Evolutionary conservation across 2,113 vertebrate species (phyloP), one percentile per base, ranked within the genome.

Genomic region (Dendrocopos noguchii): DNA sequence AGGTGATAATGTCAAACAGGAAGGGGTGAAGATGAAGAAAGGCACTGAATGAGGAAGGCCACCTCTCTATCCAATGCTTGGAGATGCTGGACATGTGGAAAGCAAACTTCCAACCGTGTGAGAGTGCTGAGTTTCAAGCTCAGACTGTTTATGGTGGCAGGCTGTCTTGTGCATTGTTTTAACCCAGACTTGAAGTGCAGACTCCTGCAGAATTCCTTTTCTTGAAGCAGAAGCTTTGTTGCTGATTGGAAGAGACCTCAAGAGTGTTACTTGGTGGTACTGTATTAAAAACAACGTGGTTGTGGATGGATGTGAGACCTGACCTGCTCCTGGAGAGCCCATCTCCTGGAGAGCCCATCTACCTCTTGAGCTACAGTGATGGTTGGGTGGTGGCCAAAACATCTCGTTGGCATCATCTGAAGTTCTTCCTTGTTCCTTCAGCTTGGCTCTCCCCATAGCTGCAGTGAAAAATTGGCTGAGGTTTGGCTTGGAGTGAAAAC

Each of bases 1-100:
- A 52, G 22, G 50, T 22, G 50, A 52, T 21, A 9, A 22, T 0
- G 0, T 5, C 29, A 28, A 15, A 12, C 2, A 0, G 5, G 33
- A 3, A 4, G 1, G 1, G 31, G 2, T 15, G 66, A n/a, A 72
- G 70, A n/a, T 10, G 22, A 12, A 20, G 56, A 3, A 61, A 33
- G 65, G 7, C 10, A 2, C 2, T 1, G 1, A 18, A 4, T 0
- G 4, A 91, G 22, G 56, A 63, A 29, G 46, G 11, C 2, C 5
- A 14, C 6, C 19, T 44, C 18, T 33, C n/a, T 4, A 0, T 11
- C 29, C 17, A 27, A 0, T 0, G 0, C 46, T 7, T 3, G 36
- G 34, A 66, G 29, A 14, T 3, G 7, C 15, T 24, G 33, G 11
- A 3, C 22, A 2, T 9, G 29, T 6, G 14, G 6, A 24, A 25